phyloP scores from a whole-genome alignment of 2,797 vertebrate genomes.

The Acrocephalus scirpaceus region DNA sequence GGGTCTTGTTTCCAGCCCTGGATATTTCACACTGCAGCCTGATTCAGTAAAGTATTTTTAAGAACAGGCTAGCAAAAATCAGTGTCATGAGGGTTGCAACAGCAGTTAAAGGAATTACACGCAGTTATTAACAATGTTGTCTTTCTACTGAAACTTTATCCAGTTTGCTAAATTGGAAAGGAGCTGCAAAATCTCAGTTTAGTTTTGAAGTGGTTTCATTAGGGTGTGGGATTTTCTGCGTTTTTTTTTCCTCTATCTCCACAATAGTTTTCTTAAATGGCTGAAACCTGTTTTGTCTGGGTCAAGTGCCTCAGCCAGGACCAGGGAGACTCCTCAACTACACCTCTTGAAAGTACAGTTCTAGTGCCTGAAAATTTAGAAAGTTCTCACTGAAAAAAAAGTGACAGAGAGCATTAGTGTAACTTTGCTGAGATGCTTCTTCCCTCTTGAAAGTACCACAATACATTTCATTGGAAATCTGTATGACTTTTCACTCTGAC shows the following conservation, averaged over 20 bases:
- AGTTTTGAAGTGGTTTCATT: background rate
- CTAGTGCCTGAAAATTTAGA: background rate
- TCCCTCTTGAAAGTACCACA: background rate
- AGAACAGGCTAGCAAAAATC: background rate
- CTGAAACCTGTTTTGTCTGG: background rate
- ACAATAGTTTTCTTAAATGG: background rate
- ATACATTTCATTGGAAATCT: background rate
- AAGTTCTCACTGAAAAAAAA: background rate
- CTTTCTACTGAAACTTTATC: background rate
- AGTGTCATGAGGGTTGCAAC: background rate
- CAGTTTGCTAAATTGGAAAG: background rate
- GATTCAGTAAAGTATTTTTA: background rate
- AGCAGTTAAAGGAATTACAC: background rate
- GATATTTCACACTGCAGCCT: background rate
- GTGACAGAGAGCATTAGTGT: background rate
- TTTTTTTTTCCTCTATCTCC: background rate
- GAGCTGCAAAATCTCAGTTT: background rate
- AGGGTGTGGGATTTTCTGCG: rapidly evolving
- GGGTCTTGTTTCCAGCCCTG: background rate
- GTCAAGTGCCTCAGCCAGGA: background rate
- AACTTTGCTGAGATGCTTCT: background rate
- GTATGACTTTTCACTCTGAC: background rate
- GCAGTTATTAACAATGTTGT: background rate
- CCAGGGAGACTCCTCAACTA: background rate
- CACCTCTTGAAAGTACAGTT: background rate